phyloP scores from a whole-genome alignment of 2,113 vertebrate genomes.

The Rattus norvegicus region GRCr8 NC_086019.1:133789001-133789500 shows the following conservation, averaged over 20 bases:
- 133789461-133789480: not conserved
- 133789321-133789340: not conserved
- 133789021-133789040: not conserved
- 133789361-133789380: not conserved
- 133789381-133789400: not conserved
- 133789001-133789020: not conserved
- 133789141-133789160: not conserved
- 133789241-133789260: not conserved
- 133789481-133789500: slow-evolving; percentile 39
- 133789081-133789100: not conserved
- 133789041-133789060: not conserved
- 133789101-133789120: not conserved
- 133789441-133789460: not conserved
- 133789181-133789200: not conserved
- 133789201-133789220: not conserved
- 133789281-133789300: not conserved
- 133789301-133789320: not conserved
- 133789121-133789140: not conserved
- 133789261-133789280: not conserved
- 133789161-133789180: not conserved
- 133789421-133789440: not conserved
- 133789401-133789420: not conserved
- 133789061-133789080: not conserved
- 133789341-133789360: not conserved
- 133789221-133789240: not conserved